These are phyloP conservation scores for Rhopalosiphum nymphaeae DNA, from an alignment of 2,888 invertebrate species.

Conservation along the genomic window DNA sequence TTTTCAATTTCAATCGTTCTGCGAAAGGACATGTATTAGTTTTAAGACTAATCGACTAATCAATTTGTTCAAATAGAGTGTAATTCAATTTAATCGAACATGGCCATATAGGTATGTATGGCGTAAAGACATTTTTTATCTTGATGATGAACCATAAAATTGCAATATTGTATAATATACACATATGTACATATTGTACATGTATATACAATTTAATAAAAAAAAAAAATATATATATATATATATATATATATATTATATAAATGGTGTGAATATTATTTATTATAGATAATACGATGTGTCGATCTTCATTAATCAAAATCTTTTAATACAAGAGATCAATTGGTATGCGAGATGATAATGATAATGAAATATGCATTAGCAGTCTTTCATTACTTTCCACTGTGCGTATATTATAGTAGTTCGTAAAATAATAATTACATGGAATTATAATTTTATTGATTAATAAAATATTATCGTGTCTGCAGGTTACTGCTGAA, in stretches of 20 bases:
- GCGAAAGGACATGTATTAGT: background rate
- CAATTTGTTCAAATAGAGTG: background rate
- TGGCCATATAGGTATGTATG: background rate
- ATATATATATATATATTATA: no score
- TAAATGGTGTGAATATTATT: background rate
- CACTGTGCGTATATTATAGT: background rate
- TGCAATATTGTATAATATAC: background rate
- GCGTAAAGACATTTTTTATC: background rate
- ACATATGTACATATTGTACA: background rate
- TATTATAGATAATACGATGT: background rate
- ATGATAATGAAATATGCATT: background rate
- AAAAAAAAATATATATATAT: no score
- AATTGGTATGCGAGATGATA: background rate
- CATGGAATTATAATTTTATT: slow-evolving; percentile 23
- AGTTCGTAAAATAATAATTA: slow-evolving; percentile 9
- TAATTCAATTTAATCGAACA: background rate
- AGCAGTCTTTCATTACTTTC: background rate
- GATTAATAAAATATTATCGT: slow-evolving; percentile 29
- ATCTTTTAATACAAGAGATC: background rate
- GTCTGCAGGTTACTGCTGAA: slow-evolving; percentile 29
- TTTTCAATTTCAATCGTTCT: background rate
- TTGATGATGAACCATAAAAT: background rate
- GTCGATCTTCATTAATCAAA: background rate
- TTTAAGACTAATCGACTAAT: background rate
- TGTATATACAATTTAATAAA: background rate